Percentiles rank a stretch among this genome's conserved stretches.
These are phyloP conservation scores for Orthonychiurus folsomi DNA, from an alignment of 2,888 invertebrate genomes.

Conservation along the genomic window DNA sequence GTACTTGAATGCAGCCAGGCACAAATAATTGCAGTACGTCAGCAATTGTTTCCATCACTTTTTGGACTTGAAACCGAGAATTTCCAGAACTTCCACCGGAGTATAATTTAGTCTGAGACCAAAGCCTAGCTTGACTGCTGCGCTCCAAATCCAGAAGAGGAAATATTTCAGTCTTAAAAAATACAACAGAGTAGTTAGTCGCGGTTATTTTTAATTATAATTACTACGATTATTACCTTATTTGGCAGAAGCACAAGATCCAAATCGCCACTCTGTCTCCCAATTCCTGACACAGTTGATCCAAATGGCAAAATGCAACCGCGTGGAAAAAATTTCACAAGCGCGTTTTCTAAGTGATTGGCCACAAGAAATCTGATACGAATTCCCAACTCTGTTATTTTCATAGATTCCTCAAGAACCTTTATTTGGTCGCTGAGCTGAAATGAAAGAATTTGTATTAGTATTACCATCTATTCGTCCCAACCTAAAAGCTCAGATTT, in stretches of 20 bases:
- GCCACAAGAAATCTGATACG: constrained; percentile 33
- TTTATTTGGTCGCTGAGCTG: constrained; percentile 29
- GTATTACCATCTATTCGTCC: too few relatives aligned
- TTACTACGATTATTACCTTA: constrained; percentile 17
- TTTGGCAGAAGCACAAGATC: constrained; percentile 36
- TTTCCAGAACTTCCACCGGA: constrained; percentile 44
- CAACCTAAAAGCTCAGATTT: not conserved
- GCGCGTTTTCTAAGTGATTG: constrained; percentile 29
- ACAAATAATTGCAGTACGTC: constrained; percentile 62
- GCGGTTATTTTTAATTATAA: not conserved
- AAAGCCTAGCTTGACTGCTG: constrained; percentile 47
- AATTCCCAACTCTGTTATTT: constrained; percentile 30
- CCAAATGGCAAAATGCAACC: constrained; percentile 38
- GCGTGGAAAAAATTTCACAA: constrained; percentile 30
- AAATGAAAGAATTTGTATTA: constrained; percentile 11
- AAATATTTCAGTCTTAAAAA: constrained; percentile 29
- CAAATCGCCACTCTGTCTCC: constrained; percentile 34
- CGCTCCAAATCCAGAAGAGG: not conserved
- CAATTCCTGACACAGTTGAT: constrained; percentile 39
- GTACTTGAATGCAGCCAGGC: constrained; percentile 58
- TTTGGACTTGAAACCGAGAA: constrained; percentile 56
- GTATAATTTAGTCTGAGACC: constrained; percentile 57
- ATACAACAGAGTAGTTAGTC: constrained; percentile 1
- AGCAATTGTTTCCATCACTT: constrained; percentile 64
- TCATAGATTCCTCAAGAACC: constrained; percentile 22